These are phyloP conservation scores for Scatophagus argus DNA, from an alignment of 2,113 vertebrate genomes.

Conservation along the genomic window DNA sequence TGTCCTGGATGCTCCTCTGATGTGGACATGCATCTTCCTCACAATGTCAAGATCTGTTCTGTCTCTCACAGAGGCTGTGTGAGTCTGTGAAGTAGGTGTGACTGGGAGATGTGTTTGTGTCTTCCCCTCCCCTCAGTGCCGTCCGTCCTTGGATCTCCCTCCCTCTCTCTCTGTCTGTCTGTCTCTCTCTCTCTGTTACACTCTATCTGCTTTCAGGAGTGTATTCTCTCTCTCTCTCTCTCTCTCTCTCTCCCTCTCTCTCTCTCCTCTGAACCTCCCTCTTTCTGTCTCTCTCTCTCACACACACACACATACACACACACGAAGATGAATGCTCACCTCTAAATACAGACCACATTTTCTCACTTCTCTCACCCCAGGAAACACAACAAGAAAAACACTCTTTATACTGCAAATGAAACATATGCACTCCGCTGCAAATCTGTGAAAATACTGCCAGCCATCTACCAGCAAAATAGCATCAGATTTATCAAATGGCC, in stretches of 20 bases:
- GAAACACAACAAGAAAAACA: slow-evolving; percentile 35
- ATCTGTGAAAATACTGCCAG: background rate
- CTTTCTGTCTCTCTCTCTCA: too few species aligned
- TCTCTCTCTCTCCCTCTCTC: too few species aligned
- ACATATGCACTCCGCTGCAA: background rate
- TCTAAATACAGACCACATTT: slow-evolving; percentile 68
- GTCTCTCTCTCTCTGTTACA: slow-evolving; percentile 48
- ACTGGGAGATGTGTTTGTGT: slow-evolving; percentile 58
- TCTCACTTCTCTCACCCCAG: slow-evolving; percentile 60
- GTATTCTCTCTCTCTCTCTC: slow-evolving; percentile 39
- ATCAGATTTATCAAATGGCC: background rate
- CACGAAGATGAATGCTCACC: slow-evolving; percentile 40
- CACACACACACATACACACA: too few species aligned
- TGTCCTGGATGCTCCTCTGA: slow-evolving; percentile 42
- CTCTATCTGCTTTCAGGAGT: slow-evolving; percentile 25
- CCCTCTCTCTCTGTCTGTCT: slow-evolving; percentile 54
- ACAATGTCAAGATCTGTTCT: slow-evolving; percentile 51
- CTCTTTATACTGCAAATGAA: background rate
- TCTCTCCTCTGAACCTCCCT: slow-evolving; percentile 46
- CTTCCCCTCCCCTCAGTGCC: slow-evolving; percentile 57
- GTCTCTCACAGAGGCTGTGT: slow-evolving; percentile 39
- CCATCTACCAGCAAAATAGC: background rate
- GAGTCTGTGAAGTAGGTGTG: slow-evolving; percentile 49
- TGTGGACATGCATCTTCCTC: slow-evolving; percentile 61
- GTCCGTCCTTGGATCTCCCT: slow-evolving; percentile 73